Evolutionary conservation across 2,113 vertebrate genomes (phyloP).

Genomic region (Tapirus terrestris): DNA sequence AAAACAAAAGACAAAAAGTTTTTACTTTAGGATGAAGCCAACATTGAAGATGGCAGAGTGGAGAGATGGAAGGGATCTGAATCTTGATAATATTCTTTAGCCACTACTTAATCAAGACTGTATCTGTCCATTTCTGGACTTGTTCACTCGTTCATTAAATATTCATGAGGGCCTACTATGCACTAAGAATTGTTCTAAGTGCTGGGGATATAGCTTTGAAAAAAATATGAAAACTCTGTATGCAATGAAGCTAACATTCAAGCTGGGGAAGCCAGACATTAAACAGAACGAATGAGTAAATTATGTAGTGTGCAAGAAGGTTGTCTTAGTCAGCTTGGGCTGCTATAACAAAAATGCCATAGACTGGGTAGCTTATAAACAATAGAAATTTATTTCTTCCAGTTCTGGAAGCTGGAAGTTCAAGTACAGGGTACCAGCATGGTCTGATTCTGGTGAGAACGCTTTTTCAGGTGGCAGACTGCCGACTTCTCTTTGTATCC

Average conservation of each 20-base stretch:
- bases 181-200: background rate
- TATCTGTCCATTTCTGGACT: background rate
- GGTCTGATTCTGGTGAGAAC: background rate
- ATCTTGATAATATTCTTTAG: background rate
- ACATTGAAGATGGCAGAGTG: background rate
- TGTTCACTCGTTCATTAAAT: background rate
- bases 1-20: background rate
- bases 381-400: background rate
- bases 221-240: background rate
- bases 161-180: background rate
- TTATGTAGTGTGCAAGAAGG: background rate
- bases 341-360: background rate
- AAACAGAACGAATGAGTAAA: background rate
- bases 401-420: background rate
- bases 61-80: background rate
- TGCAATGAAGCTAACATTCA: conserved; percentile 26
- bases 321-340: background rate
- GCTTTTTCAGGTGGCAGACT: background rate
- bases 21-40: background rate
- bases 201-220: background rate
- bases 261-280: background rate
- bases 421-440: background rate
- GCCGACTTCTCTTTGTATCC: background rate
- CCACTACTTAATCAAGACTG: background rate
- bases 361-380: background rate